These are phyloP conservation scores for Ormyrus rosae DNA, from an alignment of 2,888 invertebrate genomes.

Conservation along the genomic window DNA sequence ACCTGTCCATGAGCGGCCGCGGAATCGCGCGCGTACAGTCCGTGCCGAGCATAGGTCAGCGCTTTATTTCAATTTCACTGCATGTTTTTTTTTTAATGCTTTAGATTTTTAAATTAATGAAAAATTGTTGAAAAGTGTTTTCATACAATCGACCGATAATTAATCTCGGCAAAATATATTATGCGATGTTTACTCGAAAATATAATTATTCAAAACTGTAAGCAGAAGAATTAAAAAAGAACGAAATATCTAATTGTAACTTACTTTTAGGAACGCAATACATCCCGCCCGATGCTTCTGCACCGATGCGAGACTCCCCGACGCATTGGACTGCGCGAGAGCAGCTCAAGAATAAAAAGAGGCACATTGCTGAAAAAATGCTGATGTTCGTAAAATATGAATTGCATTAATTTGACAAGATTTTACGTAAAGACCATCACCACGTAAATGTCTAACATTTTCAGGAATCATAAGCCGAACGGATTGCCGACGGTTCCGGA, in stretches of 20 bases:
- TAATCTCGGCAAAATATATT: no score
- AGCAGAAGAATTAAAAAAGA: no score
- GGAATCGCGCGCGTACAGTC: constrained; percentile 72
- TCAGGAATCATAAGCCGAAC: constrained; percentile 66
- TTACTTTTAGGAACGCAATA: constrained; percentile 60
- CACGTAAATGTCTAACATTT: background rate
- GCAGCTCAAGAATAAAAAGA: constrained; percentile 70
- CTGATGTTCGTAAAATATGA: constrained; percentile 63
- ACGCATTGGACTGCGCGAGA: constrained; percentile 68
- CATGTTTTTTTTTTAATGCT: background rate
- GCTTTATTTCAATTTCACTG: background rate
- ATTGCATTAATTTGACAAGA: no score
- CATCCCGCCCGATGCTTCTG: constrained; percentile 60
- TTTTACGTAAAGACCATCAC: background rate
- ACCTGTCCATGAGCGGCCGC: constrained; percentile 71
- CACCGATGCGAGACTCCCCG: constrained; percentile 66
- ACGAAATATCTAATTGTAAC: no score
- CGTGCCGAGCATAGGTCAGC: constrained; percentile 68
- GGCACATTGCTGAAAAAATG: constrained; percentile 68
- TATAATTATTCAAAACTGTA: no score
- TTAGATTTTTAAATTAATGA: background rate
- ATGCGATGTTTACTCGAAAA: no score
- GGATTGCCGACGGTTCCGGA: constrained; percentile 77
- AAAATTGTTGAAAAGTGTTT: no score
- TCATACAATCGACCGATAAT: no score